A percentile compares a stretch with the other conserved stretches of the same genome.
Conservation (phyloP, 2,113 vertebrate genomes). For the Merops nubicus region DNA sequence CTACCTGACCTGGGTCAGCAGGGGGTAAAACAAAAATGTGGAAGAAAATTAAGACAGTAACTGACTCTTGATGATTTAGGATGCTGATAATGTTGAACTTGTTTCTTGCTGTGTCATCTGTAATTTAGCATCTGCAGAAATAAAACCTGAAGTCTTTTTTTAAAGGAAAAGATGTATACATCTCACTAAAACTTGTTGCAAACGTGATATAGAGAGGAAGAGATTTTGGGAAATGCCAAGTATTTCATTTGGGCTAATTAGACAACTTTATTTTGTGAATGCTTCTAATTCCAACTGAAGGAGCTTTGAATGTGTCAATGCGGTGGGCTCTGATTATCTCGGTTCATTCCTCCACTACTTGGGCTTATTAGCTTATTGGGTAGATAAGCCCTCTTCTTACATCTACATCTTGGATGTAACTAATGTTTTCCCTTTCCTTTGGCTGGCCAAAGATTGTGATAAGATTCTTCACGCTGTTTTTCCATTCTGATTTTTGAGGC, state of each 20-base stretch:
- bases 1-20: not conserved
- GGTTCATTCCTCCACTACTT: not conserved
- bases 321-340: not conserved
- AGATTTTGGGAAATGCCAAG: not conserved
- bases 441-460: not conserved
- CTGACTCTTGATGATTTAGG: not conserved
- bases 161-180: not conserved
- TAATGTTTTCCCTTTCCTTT: not conserved
- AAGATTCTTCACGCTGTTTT: not conserved
- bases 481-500: not conserved
- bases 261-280: not conserved
- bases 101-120: not conserved
- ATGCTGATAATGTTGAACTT: not conserved
- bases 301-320: not conserved
- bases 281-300: not conserved
- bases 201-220: not conserved
- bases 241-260: not conserved
- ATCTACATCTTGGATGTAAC: not conserved
- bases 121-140: not conserved
- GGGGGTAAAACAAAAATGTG: not conserved
- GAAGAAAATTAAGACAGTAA: not conserved
- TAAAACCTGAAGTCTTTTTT: not conserved
- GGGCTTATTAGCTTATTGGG: not conserved
- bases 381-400: not conserved
- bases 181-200: not conserved